Base-by-base conservation (phyloP, 2,888 invertebrate genomes). In the Leucania comma region DNA sequence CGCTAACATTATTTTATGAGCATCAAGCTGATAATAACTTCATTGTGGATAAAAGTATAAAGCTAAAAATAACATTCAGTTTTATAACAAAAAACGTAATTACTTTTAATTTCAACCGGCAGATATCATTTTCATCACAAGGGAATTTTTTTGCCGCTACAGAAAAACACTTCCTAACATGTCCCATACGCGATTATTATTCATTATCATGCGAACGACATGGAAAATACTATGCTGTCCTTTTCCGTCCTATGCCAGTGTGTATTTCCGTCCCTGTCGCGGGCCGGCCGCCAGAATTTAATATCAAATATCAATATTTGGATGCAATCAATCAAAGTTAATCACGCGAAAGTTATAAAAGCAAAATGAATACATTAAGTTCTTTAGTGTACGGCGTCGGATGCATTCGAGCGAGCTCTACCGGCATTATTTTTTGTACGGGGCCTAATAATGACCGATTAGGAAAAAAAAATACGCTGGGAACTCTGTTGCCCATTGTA, bases 311-410 rank as follows among this genome's bases (percentile, higher is more conserved):
- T 94, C 94, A 95, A 95, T 95, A 95, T 95, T 95, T 95, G 92
- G 93, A 95, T 93, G 92, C 94, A 92, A 95, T 96, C 95, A 94
- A 95, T 96, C 95, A 95, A 94, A 94, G 92, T 94, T 95, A 95
- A 95, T 96, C 95, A 95, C 92, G 95, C 93, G 95, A 95, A 95
- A 94, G 95, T 94, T 93, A 95, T 93, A 94, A 95, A 94, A 93
- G 93, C 89, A 94, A 94, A 93, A 93, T 94, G 94, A 94, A 95
- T 95, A 94, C 91, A 94, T 95, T 93, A 94, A 90, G 89, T 91
- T 92, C 90, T 91, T 90, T 93, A 89, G 91, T 87, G 89, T 85
- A 87, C 91, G 90, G 90, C 90, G 91, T 90, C 86, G 90, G 86
- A 90, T 88, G 90, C 94, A 93, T 83, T 90, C 90, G 90, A 91